Percentiles rank a stretch among this genome's conserved stretches.
These are phyloP conservation scores for Gibbula magus DNA, from an alignment of 2,888 invertebrate genomes.

Conservation along the genomic window DNA sequence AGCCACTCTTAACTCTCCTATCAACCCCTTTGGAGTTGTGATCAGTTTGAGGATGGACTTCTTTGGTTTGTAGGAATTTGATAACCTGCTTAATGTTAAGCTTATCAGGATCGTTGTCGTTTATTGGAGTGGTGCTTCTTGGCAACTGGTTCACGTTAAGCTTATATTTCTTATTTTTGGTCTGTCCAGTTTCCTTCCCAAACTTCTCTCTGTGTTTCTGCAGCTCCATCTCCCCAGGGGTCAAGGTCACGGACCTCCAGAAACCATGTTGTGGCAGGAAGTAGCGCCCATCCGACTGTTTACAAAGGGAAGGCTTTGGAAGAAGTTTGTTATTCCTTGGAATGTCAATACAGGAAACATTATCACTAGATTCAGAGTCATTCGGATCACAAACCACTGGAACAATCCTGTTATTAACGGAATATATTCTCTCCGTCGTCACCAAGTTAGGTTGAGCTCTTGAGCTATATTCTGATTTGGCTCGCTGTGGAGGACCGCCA, in stretches of 20 bases:
- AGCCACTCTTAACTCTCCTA: neutral
- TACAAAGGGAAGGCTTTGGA: conserved; percentile 48
- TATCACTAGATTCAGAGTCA: neutral
- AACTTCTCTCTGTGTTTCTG: conserved; percentile 49
- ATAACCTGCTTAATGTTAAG: conserved; percentile 65
- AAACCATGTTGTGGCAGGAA: conserved; percentile 47
- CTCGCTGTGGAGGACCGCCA: neutral
- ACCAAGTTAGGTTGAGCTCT: neutral
- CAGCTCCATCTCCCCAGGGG: conserved; percentile 56
- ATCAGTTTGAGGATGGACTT: neutral
- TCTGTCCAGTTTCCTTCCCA: conserved; percentile 48
- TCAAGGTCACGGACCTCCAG: conserved; percentile 46
- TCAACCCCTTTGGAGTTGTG: neutral
- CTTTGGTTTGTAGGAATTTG: neutral
- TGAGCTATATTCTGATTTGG: neutral
- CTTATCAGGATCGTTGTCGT: conserved; percentile 66
- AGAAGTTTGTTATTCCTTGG: conserved; percentile 28
- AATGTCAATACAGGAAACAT: conserved; percentile 5
- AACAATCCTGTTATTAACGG: neutral
- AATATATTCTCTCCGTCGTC: neutral
- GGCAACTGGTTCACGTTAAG: conserved; percentile 61
- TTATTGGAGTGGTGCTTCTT: conserved; percentile 62
- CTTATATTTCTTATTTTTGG: conserved; percentile 50
- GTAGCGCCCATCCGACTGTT: conserved; percentile 42
- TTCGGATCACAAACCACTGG: neutral